phyloP scores from a whole-genome alignment of 2,797 vertebrate species.

The Cetoscarus ocellatus region DNA sequence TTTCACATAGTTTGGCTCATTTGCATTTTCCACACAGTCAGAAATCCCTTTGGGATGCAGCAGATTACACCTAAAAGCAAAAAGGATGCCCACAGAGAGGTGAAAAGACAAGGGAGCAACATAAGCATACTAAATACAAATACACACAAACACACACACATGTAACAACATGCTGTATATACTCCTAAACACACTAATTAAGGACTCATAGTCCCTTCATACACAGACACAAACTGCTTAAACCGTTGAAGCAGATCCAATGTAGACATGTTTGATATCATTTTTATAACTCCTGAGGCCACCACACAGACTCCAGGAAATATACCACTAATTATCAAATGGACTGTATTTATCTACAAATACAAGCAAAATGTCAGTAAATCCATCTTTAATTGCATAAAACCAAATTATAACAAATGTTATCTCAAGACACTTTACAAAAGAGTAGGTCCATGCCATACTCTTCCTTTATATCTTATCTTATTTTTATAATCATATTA shows the following conservation, averaged over 20 bases:
- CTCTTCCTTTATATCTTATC: too few species aligned
- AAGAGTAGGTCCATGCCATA: too few species aligned
- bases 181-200: constrained; percentile 7
- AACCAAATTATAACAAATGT: too few species aligned
- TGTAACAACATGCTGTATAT: background rate
- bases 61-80: constrained; percentile 29
- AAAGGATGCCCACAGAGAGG: constrained; percentile 36
- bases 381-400: too few species aligned
- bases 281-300: background rate
- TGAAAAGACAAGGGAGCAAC: constrained; percentile 18
- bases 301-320: background rate
- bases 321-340: background rate
- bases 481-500: too few species aligned
- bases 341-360: background rate
- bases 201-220: constrained; percentile 14
- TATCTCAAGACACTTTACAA: too few species aligned
- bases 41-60: constrained; percentile 23
- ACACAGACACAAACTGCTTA: constrained; percentile 15
- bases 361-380: too few species aligned
- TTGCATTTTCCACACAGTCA: constrained; percentile 51
- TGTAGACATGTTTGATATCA: constrained; percentile 15
- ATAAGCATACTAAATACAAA: background rate
- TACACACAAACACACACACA: constrained; percentile 1
- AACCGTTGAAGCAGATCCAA: constrained; percentile 10
- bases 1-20: constrained; percentile 46